Evolutionary conservation across 2,113 vertebrate species (phyloP), one percentile per base, ranked within the genome.

Genomic region (Bettongia penicillata): DNA sequence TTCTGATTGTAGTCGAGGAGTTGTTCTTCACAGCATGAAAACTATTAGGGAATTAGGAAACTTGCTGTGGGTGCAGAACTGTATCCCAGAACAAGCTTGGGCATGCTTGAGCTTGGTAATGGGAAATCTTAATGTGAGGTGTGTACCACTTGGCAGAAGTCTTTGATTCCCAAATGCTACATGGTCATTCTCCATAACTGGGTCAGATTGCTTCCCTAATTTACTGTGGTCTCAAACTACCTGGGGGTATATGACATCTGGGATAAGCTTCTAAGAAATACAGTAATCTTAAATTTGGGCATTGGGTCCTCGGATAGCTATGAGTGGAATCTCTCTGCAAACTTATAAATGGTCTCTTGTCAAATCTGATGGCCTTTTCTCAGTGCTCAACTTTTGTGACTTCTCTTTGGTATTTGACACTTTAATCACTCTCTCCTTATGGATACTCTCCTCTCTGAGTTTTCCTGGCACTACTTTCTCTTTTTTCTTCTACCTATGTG

Each of bases 21-120:
- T 93, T 93, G 8, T 95, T 97, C 95, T 28, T 94, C 94, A 92
- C 8, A 84, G 2, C 95, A 68, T 91, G 24, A 53, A 51, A 95
- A 68, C 51, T 94, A 9, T 96, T 92, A 55, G 61, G 84, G 48
- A 84, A 43, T 43, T 84, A 84, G 19, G 68, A 84, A 43, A 84
- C 68, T 84, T 84, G n/a, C 37, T 84, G 68, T 8, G n/a, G 4
- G 37, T 84, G 68, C 68, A 84, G 16, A 84, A 43, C 7, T 57
- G 7, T 24, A 25, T 95, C 6, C 24, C 90, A 84, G 68, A 84
- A 84, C 68, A 84, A n/a, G 68, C 7, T 84, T 84, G 68, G 68
- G n/a, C 68, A 84, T 84, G 68, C 68, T 84, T 22, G 5, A n/a
- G 68, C n/a, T 84, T 84, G n/a, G 68, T 84, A 84, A 43, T 77